Percentiles rank a stretch among this genome's conserved stretches.
Evolutionary conservation across 2,113 vertebrate species (phyloP).

Genomic region (Cynoglossus semilaevis): DNA sequence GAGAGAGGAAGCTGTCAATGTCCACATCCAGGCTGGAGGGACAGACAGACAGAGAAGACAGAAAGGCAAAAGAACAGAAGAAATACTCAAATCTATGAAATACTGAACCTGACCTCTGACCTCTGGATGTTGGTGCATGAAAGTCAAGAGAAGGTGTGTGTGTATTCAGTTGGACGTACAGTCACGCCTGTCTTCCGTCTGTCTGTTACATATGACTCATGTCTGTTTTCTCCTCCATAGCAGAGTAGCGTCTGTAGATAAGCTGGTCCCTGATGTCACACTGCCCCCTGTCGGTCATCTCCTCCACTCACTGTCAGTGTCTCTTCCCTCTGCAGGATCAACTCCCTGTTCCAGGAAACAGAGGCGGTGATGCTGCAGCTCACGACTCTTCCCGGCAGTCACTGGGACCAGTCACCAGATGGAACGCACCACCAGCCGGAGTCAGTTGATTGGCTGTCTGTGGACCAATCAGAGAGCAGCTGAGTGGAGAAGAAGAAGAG

Average conservation of each 20-base stretch:
- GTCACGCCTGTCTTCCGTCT: too few species aligned
- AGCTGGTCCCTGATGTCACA: conserved; percentile 7
- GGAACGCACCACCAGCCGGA: conserved; percentile 20
- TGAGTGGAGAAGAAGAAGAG: background rate
- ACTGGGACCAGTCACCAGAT: conserved; percentile 21
- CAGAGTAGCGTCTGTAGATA: background rate
- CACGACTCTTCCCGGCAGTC: conserved; percentile 49
- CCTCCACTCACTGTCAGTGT: too few species aligned
- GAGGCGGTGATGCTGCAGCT: conserved; percentile 20
- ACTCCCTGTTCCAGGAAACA: conserved; percentile 48
- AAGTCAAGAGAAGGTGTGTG: background rate
- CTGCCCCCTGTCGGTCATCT: conserved; percentile 38
- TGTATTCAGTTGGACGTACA: too few species aligned
- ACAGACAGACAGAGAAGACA: too few species aligned
- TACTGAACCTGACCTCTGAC: too few species aligned
- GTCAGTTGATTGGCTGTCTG: conserved; percentile 36
- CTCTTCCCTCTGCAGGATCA: too few species aligned
- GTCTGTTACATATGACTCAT: too few species aligned
- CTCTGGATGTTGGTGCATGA: too few species aligned
- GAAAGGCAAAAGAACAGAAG: too few species aligned
- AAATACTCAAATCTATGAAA: too few species aligned
- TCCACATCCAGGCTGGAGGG: too few species aligned
- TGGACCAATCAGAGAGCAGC: conserved; percentile 28
- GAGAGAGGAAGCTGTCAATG: too few species aligned
- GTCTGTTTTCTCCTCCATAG: background rate